phyloP scores from a whole-genome alignment of 1,140 invertebrate species.

The Drosophila watanabei region DNA sequence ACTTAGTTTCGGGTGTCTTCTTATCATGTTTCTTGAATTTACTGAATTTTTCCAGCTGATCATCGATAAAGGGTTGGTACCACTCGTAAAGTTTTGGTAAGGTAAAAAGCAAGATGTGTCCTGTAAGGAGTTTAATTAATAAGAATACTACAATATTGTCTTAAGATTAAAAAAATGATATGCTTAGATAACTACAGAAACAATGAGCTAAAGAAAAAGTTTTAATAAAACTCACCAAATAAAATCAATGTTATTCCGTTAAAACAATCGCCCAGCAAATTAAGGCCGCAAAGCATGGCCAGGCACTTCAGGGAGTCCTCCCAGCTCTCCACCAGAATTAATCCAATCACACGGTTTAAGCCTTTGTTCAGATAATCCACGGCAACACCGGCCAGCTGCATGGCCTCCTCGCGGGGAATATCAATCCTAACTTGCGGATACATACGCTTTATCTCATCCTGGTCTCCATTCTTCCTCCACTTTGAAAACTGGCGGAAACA shows the following conservation, averaged over 20 bases:
- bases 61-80: constrained; percentile 40
- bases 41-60: constrained; percentile 24
- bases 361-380: constrained; percentile 38
- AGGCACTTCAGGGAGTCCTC: constrained; percentile 55
- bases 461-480: constrained; percentile 16
- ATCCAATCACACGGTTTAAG: constrained; percentile 16
- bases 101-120: constrained; percentile 54
- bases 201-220: too few relatives aligned
- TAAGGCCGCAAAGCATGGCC: constrained; percentile 34
- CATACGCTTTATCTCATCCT: constrained; percentile 19
- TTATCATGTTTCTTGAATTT: background rate
- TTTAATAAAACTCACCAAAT: constrained; percentile 41
- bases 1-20: background rate
- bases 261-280: constrained; percentile 60
- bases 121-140: constrained; percentile 2
- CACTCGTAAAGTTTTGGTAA: constrained; percentile 61
- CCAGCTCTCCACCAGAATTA: constrained; percentile 57
- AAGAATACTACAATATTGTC: too few relatives aligned
- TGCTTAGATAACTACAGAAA: too few relatives aligned
- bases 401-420: constrained; percentile 50
- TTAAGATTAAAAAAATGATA: too few relatives aligned
- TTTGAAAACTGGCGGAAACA: constrained; percentile 15
- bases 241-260: constrained; percentile 58
- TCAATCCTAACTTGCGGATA: constrained; percentile 28
- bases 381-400: constrained; percentile 28